Evolutionary conservation across 2,113 vertebrate species (phyloP).

Genomic region (Takifugu flavidus): DNA sequence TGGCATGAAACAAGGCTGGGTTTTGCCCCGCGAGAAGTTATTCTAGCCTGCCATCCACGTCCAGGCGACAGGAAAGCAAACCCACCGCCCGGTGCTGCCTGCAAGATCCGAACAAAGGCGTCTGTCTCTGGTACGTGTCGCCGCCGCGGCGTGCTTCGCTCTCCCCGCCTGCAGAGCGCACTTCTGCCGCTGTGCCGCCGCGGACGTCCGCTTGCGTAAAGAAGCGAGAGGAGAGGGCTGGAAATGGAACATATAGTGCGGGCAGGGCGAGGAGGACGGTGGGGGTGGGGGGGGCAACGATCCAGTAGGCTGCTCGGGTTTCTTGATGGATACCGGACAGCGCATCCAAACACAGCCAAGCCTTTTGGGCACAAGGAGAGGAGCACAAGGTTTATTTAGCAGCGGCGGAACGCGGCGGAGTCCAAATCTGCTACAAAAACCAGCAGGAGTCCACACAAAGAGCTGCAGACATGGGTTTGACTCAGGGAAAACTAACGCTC

Average conservation of each 20-base stretch:
- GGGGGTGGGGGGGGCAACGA: constrained; percentile 18
- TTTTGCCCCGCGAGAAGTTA: constrained; percentile 62
- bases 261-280: constrained; percentile 23
- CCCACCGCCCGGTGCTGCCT: constrained; percentile 13
- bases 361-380: constrained; percentile 33
- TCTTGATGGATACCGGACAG: constrained; percentile 61
- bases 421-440: constrained; percentile 14
- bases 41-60: constrained; percentile 39
- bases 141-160: constrained; percentile 18
- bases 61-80: constrained; percentile 3
- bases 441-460: constrained; percentile 1
- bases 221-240: constrained; percentile 41
- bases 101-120: constrained; percentile 26
- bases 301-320: constrained; percentile 58
- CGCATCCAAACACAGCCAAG: constrained; percentile 65
- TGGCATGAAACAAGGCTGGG: constrained; percentile 44
- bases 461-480: too few species aligned
- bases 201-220: constrained; percentile 53
- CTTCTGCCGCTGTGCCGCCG: constrained; percentile 55
- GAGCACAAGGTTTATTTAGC: background rate
- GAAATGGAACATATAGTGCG: constrained; percentile 47
- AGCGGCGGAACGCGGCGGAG: too few species aligned
- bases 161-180: constrained; percentile 38
- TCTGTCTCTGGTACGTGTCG: background rate
- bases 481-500: too few species aligned